Percentiles rank a stretch among this genome's conserved stretches.
Evolutionary conservation across 2,113 vertebrate species (phyloP).

Genomic region (Bubo scandiacus): DNA sequence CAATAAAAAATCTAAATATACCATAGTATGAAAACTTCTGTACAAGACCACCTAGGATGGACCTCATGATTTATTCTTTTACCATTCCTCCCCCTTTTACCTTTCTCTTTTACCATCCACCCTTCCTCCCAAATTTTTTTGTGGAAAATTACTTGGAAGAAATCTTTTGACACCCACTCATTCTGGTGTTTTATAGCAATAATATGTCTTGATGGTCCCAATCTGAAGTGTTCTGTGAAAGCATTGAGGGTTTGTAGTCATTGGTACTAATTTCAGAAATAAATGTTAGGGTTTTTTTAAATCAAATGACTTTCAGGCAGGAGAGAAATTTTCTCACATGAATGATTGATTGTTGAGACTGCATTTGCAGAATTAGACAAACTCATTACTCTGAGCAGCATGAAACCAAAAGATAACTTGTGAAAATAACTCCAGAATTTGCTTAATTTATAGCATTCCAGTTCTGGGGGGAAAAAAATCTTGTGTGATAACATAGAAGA

Average conservation of each 20-base stretch:
- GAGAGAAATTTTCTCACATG: not conserved
- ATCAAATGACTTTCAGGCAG: not conserved
- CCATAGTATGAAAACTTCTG: not conserved
- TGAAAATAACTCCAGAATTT: not conserved
- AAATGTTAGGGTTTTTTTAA: not conserved
- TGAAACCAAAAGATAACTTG: not conserved
- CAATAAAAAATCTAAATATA: not conserved
- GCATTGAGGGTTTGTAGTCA: fast-evolving
- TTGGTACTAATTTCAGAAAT: not conserved
- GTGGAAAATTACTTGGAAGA: not conserved
- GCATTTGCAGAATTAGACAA: not conserved
- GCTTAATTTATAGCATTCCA: not conserved
- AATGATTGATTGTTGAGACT: not conserved
- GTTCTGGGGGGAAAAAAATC: fast-evolving
- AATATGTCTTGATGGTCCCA: not conserved
- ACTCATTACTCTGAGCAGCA: not conserved
- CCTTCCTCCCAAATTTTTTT: not conserved
- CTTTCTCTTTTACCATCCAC: not conserved
- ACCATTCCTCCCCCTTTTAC: fast-evolving
- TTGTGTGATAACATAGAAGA: not conserved
- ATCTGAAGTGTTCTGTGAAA: not conserved
- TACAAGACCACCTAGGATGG: not conserved
- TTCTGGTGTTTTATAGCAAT: not conserved
- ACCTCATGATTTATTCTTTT: not conserved
- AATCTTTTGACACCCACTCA: not conserved